Base-by-base conservation (phyloP, 1,140 invertebrate genomes). In the Drosophila ercepeae region DNA sequence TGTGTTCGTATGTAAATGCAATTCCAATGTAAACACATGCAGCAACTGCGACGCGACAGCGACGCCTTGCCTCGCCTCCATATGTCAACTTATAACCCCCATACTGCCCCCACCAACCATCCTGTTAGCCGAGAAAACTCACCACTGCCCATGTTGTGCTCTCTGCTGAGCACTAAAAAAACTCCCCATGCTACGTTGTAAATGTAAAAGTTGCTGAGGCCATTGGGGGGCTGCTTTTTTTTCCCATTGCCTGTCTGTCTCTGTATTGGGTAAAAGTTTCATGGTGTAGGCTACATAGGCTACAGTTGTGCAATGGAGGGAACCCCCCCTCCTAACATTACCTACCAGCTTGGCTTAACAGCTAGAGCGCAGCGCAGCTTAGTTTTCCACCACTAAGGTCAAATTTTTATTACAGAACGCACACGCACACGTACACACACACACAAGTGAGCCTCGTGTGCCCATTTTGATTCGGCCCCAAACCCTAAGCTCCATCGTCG, bases 151-250 rank as follows among this genome's bases (percentile, higher is more conserved):
- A 57, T 63, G 44, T 61, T 42, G 14, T 57, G 32, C 46, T 65
- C 63, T 69, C 34, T 53, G 19, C 19, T 53, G n/a, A 49, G 32
- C n/a, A 54, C 16, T 49, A 49, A 55, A 57, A 60, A 71, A 49
- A 73, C 50, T 73, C 69, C 68, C 69, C 69, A 73, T 63, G 69
- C 69, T 73, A 73, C 69, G 69, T 73, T 73, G 69, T 73, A 73
- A 73, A 73, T 73, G 69, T 73, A 73, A 73, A 72, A 73, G 69
- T 73, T 45, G 69, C 25, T 71, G 29, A 46, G 68, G 53, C 65
- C 53, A 52, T 52, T 51, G 39, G 39, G 16, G 2, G 7, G 39
- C 39, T 19, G 16, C 16, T 71, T 65, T 45, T 32, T 39, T 39
- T 16, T 36, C 25, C 45, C 16, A n/a, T n/a, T n/a, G n/a, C n/a